Evolutionary conservation across 2,797 vertebrate genomes (phyloP), one percentile per base, ranked within the genome.

Genomic region (Lycodopsis pacificus): DNA sequence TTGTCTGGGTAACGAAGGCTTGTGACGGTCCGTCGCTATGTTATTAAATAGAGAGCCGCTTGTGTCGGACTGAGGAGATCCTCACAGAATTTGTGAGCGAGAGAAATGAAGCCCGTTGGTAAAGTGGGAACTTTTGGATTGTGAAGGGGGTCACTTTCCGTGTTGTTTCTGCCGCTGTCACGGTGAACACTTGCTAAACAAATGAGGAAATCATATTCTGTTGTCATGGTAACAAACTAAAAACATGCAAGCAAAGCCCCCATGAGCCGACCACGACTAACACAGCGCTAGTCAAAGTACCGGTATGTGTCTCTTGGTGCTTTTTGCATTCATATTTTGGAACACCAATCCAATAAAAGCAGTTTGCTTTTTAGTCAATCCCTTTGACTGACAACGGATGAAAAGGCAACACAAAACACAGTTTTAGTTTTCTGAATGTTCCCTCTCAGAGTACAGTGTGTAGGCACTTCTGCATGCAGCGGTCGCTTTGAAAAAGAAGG

Each of bases 141-240:
- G 84, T 89, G 81, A 91, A 87, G 83, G 88, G 89, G 74, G 82
- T 91, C 81, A 89, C 93, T 92, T 91, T 90, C 88, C 84, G 36
- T 88, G 68, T 57, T 80, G 76, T 87, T 87, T 83, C 40, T 86
- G 85, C 80, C 71, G 58, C 72, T 75, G 82, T 79, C 82, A 85
- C 89, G 88, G 86, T 77, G 73, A 87, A 82, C 81, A 86, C 76
- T 86, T 80, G 78, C 81, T 84, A 68, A 89, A 89, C 81, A 85
- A 90, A 85, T 78, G 79, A 86, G 72, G 83, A 90, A 90, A 90
- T 85, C 67, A 76, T 90, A 86, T 92, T 84, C 68, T 75, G 94
- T 94, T 88, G 91, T 85, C 90, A 95, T 94, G 89, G 92, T 81
- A 93, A 95, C 91, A 70, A 48, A 48, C 9, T 3, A 7, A 20